Evolutionary conservation across 2,888 invertebrate genomes (phyloP).

Genomic region (Drosophila anomalipes): DNA sequence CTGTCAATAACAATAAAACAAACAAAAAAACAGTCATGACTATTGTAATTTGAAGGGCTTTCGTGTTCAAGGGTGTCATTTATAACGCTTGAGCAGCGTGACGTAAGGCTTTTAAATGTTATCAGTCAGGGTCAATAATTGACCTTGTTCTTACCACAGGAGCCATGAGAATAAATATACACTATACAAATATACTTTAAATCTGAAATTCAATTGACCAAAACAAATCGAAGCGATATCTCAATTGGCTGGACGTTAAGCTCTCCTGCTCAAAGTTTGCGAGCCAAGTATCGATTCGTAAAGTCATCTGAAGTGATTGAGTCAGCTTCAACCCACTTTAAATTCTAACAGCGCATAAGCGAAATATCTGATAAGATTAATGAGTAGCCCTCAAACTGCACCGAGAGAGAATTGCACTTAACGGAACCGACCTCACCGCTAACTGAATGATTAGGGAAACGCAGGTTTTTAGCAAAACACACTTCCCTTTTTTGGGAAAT

Average conservation of each 20-base stretch:
- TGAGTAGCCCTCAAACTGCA: too few relatives aligned
- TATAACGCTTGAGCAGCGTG: constrained; percentile 15
- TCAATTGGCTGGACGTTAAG: neutral
- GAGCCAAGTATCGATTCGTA: neutral
- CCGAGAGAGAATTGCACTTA: neutral
- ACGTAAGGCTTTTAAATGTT: constrained; percentile 5
- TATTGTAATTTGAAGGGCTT: constrained; percentile 46
- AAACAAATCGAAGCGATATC: neutral
- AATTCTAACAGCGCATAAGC: constrained; percentile 30
- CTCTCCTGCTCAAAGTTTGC: neutral
- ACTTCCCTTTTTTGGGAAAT: neutral
- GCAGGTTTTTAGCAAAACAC: accelerated
- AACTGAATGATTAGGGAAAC: neutral
- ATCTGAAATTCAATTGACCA: neutral
- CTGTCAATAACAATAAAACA: neutral
- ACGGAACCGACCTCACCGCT: neutral
- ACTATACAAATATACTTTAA: neutral
- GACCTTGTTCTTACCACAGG: neutral
- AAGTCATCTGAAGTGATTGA: constrained; percentile 8
- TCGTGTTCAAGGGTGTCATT: constrained; percentile 3
- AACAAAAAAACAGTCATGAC: neutral
- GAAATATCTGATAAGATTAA: constrained; percentile 25
- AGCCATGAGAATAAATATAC: neutral
- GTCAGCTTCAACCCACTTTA: constrained; percentile 25
- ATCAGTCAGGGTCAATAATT: neutral